Conservation (phyloP, 2,797 vertebrate genomes). For the Cryptoprocta ferox region DNA sequence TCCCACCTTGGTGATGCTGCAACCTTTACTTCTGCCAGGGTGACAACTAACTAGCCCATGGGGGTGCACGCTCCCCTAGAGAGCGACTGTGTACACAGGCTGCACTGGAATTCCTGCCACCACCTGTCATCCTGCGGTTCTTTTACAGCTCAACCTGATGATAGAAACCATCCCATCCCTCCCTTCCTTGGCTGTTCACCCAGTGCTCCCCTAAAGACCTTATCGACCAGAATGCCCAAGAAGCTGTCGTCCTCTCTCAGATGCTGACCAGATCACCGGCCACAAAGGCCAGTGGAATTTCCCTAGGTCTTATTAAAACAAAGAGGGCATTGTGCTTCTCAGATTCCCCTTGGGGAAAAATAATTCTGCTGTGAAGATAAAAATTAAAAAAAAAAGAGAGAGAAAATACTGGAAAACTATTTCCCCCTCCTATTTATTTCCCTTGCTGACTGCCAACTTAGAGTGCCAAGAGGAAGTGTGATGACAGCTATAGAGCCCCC, state of each 20-base stretch:
- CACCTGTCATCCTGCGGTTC: background rate
- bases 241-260: background rate
- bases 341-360: background rate
- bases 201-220: background rate
- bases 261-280: slow-evolving; percentile 64
- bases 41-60: slow-evolving; percentile 27
- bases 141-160: background rate
- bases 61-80: slow-evolving; percentile 49
- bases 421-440: slow-evolving; percentile 37
- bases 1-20: background rate
- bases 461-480: background rate
- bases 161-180: background rate
- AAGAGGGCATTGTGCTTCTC: slow-evolving; percentile 28
- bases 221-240: background rate
- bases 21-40: slow-evolving; percentile 42
- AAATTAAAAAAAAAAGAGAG: slow-evolving; percentile 57
- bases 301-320: slow-evolving; percentile 45
- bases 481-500: background rate
- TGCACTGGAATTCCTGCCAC: slow-evolving; percentile 80
- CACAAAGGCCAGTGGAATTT: slow-evolving; percentile 64
- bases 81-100: slow-evolving; percentile 44
- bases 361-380: slow-evolving; percentile 60
- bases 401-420: slow-evolving; percentile 59
- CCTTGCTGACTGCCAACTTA: slow-evolving; percentile 6
- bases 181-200: background rate